These are phyloP conservation scores for Cryptops parisi DNA, from an alignment of 2,888 invertebrate genomes.

Conservation along the genomic window DNA sequence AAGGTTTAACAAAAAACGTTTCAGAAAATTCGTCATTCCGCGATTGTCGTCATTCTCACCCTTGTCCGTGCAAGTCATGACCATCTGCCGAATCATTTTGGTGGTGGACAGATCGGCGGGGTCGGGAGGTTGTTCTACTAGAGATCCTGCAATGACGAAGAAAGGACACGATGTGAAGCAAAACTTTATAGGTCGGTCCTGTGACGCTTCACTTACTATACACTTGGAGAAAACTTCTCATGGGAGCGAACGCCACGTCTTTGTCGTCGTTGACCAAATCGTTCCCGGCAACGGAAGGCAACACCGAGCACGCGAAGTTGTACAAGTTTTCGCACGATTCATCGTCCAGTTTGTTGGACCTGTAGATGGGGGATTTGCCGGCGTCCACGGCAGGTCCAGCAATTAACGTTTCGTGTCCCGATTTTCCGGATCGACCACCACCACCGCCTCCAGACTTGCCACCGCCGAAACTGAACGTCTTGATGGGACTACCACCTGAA, in stretches of 20 bases:
- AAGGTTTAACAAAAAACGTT: no score
- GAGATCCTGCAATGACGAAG: neutral
- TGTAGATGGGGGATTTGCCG: no score
- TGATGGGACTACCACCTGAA: no score
- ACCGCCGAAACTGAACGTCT: no score
- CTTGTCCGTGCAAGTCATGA: neutral
- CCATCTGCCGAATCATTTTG: neutral
- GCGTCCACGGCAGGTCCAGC: no score
- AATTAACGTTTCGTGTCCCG: no score
- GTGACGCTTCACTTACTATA: neutral
- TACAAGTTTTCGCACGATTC: neutral
- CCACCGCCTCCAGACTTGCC: neutral
- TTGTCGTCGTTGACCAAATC: neutral
- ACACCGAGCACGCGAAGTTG: neutral
- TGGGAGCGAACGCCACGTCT: neutral
- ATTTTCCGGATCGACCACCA: no score
- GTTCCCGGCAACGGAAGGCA: neutral
- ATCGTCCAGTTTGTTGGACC: neutral
- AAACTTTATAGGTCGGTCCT: no score
- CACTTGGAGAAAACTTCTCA: neutral
- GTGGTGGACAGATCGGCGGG: neutral
- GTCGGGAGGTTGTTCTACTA: neutral
- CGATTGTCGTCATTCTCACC: no score
- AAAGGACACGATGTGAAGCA: no score
- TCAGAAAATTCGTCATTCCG: no score